Evolutionary conservation across 1,140 invertebrate genomes (phyloP).

Genomic region (Achatina immaculata): DNA sequence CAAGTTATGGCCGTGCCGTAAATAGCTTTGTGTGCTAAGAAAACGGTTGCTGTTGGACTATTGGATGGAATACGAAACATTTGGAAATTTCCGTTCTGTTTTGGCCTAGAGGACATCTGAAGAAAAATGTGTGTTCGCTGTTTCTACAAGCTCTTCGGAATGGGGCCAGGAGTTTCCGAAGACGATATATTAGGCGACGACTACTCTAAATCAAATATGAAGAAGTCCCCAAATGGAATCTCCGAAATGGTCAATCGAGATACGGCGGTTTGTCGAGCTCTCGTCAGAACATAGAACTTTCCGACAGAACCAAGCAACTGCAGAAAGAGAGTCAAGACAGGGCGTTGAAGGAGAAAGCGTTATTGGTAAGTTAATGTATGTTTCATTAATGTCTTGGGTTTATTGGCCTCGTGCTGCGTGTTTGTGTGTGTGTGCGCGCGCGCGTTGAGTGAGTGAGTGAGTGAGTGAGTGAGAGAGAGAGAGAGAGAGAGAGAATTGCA

Average conservation of each 20-base stretch:
- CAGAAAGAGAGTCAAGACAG: slow-evolving; percentile 2
- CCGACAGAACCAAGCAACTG: slow-evolving; percentile 14
- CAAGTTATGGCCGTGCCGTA: too few species aligned
- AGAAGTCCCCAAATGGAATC: neutral
- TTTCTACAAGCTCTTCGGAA: slow-evolving; percentile 23
- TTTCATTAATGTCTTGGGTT: too few species aligned
- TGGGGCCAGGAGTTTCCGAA: neutral
- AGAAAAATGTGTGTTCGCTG: slow-evolving; percentile 25
- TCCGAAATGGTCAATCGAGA: slow-evolving; percentile 11
- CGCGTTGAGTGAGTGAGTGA: too few species aligned
- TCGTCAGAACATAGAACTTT: slow-evolving; percentile 20
- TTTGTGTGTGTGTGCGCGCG: too few species aligned
- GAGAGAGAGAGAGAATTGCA: too few species aligned
- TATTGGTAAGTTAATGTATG: slow-evolving; percentile 13
- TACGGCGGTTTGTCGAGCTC: neutral
- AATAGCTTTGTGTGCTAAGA: too few species aligned
- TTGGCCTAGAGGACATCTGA: neutral
- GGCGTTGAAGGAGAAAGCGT: neutral
- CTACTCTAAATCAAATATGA: slow-evolving; percentile 8
- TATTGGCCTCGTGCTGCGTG: too few species aligned
- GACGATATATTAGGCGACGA: slow-evolving; percentile 13
- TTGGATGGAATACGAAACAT: too few species aligned
- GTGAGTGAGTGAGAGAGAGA: too few species aligned
- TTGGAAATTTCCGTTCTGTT: too few species aligned
- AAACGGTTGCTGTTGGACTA: too few species aligned